phyloP scores from a whole-genome alignment of 1,140 invertebrate species.

The Rhagoletis pomonella region DNA sequence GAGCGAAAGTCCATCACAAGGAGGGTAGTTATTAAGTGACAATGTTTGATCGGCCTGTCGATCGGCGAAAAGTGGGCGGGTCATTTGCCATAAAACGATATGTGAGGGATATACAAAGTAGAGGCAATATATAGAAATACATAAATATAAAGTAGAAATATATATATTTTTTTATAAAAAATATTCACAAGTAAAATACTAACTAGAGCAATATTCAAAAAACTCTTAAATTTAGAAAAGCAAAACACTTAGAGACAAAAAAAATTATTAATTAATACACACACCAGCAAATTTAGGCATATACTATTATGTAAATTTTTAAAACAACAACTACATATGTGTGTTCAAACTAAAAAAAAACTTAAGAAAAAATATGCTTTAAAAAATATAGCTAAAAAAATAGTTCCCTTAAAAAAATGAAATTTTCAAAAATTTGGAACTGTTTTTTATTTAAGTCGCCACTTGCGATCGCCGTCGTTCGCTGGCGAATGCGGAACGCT shows the following conservation, averaged over 20 bases:
- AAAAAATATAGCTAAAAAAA: constrained; percentile 8
- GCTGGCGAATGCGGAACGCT: background rate
- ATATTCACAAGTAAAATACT: constrained; percentile 4
- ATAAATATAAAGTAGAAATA: too few relatives aligned
- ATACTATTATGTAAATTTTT: too few relatives aligned
- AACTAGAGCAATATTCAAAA: constrained; percentile 18
- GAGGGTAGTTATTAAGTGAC: constrained; percentile 22
- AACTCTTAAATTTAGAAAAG: background rate
- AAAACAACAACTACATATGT: background rate
- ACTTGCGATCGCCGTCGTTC: background rate
- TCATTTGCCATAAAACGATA: constrained; percentile 6
- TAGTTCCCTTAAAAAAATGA: constrained; percentile 30
- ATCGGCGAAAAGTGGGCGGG: background rate
- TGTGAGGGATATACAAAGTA: background rate
- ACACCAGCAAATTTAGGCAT: background rate
- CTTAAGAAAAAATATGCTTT: constrained; percentile 16
- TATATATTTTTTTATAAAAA: constrained; percentile 48
- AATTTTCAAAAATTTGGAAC: constrained; percentile 23
- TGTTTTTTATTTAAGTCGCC: constrained; percentile 42
- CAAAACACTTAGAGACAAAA: background rate
- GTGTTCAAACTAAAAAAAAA: constrained; percentile 7
- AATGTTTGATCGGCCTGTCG: background rate
- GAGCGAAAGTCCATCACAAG: background rate
- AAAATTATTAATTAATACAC: constrained; percentile 18
- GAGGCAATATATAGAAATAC: background rate